Conservation (phyloP, 2,113 vertebrate genomes). For the Phylloscopus trochilus region DNA sequence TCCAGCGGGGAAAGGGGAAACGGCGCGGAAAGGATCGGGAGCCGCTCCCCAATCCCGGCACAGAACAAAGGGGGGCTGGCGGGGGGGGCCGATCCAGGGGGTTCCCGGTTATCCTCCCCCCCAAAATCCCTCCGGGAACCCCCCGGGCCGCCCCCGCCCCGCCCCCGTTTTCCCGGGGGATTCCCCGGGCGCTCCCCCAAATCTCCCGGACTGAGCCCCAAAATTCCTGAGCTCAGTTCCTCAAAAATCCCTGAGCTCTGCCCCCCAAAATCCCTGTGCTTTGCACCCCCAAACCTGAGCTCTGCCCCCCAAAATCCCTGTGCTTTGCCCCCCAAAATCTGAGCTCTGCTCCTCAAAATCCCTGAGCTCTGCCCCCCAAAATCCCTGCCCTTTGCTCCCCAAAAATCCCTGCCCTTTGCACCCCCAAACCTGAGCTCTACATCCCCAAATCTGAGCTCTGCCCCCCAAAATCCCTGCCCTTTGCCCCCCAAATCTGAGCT, state of each 20-base stretch:
- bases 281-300: background rate
- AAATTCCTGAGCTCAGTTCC: background rate
- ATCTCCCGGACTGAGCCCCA: background rate
- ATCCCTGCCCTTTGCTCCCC: background rate
- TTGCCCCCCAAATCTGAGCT: background rate
- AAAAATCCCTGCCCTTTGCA: too few species aligned
- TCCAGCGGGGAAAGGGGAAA: background rate
- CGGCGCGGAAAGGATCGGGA: background rate
- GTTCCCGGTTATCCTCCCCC: background rate
- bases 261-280: too few species aligned
- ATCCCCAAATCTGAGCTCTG: too few species aligned
- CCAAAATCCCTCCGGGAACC: background rate
- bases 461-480: background rate
- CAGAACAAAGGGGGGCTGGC: background rate
- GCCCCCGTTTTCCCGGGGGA: background rate
- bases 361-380: background rate
- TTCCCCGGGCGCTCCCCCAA: background rate
- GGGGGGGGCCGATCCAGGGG: background rate
- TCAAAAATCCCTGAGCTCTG: too few species aligned
- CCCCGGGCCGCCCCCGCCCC: background rate
- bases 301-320: background rate
- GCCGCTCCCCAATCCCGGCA: background rate
- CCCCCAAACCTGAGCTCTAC: too few species aligned
- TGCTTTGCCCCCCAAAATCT: background rate
- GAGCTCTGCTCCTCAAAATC: too few species aligned